These are phyloP conservation scores for Deladenus siricidicola DNA, from an alignment of 2,888 invertebrate genomes.

Conservation along the genomic window DNA sequence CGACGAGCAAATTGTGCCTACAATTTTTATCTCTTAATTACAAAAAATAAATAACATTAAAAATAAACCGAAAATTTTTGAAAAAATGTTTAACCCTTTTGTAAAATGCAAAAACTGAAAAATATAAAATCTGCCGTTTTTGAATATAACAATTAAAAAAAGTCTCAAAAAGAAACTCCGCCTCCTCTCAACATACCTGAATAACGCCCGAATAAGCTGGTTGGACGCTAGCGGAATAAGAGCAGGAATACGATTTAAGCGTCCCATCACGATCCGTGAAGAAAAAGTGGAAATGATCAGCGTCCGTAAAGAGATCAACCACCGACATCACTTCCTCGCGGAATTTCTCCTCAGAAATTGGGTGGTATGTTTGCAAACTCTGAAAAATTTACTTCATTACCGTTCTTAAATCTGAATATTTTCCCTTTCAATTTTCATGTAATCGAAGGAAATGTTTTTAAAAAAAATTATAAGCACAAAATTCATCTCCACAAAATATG, in stretches of 20 bases:
- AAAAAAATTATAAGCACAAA: no score
- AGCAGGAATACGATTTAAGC: constrained; percentile 51
- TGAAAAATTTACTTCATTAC: no score
- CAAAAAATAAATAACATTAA: neutral
- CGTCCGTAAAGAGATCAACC: constrained; percentile 41
- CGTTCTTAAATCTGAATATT: neutral
- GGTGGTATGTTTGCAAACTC: constrained; percentile 33
- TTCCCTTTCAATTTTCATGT: neutral
- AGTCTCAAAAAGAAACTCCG: neutral
- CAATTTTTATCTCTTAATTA: constrained; percentile 4
- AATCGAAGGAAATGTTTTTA: no score
- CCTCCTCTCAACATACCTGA: constrained; percentile 23
- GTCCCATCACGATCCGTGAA: constrained; percentile 53
- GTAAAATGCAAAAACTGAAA: no score
- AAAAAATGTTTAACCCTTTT: no score
- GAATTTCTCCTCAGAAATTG: constrained; percentile 30
- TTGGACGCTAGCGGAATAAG: constrained; percentile 50
- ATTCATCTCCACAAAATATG: neutral
- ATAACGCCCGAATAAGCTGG: constrained; percentile 54
- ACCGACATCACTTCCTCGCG: constrained; percentile 38
- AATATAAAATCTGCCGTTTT: neutral
- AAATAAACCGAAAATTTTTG: neutral
- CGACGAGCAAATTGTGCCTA: constrained; percentile 50
- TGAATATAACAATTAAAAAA: neutral
- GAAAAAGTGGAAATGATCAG: constrained; percentile 53